A percentile compares a stretch with the other conserved stretches of the same genome.
These are phyloP conservation scores for Todus mexicanus DNA, from an alignment of 2,797 vertebrate genomes.

Conservation along the genomic window DNA sequence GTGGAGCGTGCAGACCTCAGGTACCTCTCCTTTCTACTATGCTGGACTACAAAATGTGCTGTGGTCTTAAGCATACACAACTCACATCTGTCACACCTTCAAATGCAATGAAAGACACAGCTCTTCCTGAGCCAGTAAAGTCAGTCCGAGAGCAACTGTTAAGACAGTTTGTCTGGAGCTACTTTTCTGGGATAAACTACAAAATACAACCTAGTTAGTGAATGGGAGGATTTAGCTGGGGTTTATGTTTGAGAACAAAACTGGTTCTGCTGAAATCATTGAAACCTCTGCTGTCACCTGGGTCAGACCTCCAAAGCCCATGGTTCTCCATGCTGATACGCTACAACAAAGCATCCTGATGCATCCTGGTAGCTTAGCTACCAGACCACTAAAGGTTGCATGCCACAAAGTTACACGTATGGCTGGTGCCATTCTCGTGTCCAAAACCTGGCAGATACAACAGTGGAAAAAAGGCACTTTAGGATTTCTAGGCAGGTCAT, in stretches of 20 bases:
- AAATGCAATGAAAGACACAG: neutral
- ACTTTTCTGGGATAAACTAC: neutral
- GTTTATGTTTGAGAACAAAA: neutral
- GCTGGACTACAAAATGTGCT: neutral
- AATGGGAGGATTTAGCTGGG: neutral
- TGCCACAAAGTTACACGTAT: neutral
- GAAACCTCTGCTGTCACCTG: neutral
- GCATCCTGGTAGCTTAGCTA: neutral
- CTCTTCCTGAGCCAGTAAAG: neutral
- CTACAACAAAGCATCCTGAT: neutral
- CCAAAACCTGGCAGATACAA: neutral
- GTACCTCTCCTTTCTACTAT: neutral
- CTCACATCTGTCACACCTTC: neutral
- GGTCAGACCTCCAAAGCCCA: neutral
- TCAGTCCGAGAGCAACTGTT: neutral
- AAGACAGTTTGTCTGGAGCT: neutral
- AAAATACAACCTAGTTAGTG: neutral
- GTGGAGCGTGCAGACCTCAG: neutral
- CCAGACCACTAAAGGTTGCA: neutral
- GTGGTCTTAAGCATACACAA: neutral
- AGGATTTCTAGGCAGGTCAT: neutral
- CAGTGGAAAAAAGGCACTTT: neutral
- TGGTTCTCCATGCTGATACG: neutral
- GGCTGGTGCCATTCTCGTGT: neutral
- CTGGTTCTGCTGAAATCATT: neutral